Conservation (phyloP, 2,113 vertebrate genomes). For the Podarcis cretensis region DNA sequence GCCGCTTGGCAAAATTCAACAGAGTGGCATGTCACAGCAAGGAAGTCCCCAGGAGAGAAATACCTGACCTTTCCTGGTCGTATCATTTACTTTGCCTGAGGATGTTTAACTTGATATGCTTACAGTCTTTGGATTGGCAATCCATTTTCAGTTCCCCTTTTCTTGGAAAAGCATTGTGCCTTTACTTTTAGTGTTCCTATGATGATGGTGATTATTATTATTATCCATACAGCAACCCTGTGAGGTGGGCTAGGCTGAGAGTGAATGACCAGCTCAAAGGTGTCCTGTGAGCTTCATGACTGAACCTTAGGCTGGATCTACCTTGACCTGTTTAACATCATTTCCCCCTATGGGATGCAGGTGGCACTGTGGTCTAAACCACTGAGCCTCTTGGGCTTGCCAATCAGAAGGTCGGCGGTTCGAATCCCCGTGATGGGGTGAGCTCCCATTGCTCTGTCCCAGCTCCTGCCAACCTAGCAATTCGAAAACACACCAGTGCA, state of each 20-base stretch:
- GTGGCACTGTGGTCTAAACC: no score
- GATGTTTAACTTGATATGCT: conserved; percentile 9
- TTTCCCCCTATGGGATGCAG: no score
- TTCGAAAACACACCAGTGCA: no score
- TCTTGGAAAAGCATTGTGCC: not conserved
- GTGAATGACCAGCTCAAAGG: not conserved
- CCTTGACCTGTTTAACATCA: not conserved
- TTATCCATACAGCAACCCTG: not conserved
- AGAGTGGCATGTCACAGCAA: not conserved
- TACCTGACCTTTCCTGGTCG: not conserved
- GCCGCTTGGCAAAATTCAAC: not conserved
- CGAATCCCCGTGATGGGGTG: no score
- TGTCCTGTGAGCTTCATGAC: not conserved
- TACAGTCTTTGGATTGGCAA: not conserved
- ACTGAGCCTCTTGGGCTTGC: no score
- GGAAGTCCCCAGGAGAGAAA: not conserved
- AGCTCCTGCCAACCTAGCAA: no score
- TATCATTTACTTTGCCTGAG: not conserved
- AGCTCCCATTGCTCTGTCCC: no score
- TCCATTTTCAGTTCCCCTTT: not conserved
- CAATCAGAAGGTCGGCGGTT: no score
- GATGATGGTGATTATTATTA: not conserved
- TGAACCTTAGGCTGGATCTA: not conserved
- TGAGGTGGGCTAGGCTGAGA: not conserved
- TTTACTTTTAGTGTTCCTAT: not conserved